Evolutionary conservation across 1,140 invertebrate species (phyloP).

Genomic region (Formica exsecta): DNA sequence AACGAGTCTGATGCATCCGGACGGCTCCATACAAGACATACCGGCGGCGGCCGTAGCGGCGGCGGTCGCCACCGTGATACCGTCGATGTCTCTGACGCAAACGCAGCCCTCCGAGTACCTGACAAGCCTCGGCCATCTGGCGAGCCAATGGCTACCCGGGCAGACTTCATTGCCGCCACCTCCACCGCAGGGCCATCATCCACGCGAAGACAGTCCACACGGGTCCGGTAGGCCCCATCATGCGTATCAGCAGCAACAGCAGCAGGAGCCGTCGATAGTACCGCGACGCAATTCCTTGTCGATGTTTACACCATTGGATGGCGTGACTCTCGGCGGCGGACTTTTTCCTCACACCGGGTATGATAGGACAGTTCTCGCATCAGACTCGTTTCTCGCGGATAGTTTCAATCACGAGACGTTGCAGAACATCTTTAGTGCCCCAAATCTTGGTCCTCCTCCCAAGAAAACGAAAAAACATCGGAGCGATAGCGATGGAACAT

Average conservation of each 20-base stretch:
- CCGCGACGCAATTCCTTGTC: constrained; percentile 77
- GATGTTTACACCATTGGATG: constrained; percentile 80
- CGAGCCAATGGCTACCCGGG: constrained; percentile 83
- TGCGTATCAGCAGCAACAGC: constrained; percentile 73
- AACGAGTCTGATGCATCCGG: constrained; percentile 79
- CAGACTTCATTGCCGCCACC: constrained; percentile 69
- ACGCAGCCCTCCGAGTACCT: constrained; percentile 89
- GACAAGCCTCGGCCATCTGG: constrained; percentile 83
- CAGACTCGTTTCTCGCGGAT: constrained; percentile 80
- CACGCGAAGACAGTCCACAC: constrained; percentile 81
- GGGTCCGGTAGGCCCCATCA: constrained; percentile 59
- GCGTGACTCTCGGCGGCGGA: constrained; percentile 75
- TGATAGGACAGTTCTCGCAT: constrained; percentile 78
- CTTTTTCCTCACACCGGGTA: constrained; percentile 81
- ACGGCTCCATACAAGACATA: constrained; percentile 83
- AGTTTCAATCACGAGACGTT: constrained; percentile 83
- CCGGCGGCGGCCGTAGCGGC: constrained; percentile 82
- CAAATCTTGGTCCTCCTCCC: constrained; percentile 70
- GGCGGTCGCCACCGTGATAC: constrained; percentile 88
- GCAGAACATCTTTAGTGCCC: constrained; percentile 81
- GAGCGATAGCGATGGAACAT: constrained; percentile 68
- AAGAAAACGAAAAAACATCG: constrained; percentile 81
- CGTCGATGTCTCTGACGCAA: constrained; percentile 91
- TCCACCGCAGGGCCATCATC: constrained; percentile 64
- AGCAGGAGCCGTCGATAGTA: constrained; percentile 76